These are phyloP conservation scores for Malacoraja senta DNA, from an alignment of 2,797 vertebrate species.

Conservation along the genomic window DNA sequence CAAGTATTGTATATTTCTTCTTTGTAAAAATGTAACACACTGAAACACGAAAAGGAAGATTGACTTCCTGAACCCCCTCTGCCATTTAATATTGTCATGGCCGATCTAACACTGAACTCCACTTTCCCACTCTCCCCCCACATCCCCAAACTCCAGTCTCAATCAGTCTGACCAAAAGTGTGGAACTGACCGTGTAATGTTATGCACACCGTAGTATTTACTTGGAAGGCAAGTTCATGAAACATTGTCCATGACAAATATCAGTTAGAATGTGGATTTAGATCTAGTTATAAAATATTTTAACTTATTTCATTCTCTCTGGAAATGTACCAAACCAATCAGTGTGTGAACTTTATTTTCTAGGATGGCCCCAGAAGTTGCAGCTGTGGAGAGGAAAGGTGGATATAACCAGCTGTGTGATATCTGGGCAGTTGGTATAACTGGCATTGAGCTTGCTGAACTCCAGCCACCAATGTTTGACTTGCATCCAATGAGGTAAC, in stretches of 20 bases:
- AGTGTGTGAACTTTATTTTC: slow-evolving; percentile 29
- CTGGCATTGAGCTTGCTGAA: slow-evolving; percentile 91
- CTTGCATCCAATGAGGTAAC: slow-evolving; percentile 87
- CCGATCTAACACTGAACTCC: too few species aligned
- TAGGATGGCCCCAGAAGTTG: slow-evolving; percentile 97
- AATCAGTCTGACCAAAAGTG: background rate
- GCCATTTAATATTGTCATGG: too few species aligned
- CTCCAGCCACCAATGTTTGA: slow-evolving; percentile 97
- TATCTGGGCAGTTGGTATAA: slow-evolving; percentile 96
- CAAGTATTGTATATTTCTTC: background rate
- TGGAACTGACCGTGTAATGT: background rate
- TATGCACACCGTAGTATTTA: background rate
- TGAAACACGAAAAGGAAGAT: too few species aligned
- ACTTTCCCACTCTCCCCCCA: too few species aligned
- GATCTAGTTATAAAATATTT: background rate
- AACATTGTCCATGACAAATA: background rate
- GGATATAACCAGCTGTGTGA: slow-evolving; percentile 97
- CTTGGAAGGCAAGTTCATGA: background rate
- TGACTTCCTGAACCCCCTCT: too few species aligned
- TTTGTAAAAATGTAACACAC: too few species aligned
- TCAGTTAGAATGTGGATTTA: background rate
- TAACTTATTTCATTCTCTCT: background rate
- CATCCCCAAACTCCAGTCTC: too few species aligned
- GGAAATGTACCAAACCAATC: background rate
- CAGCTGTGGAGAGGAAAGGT: slow-evolving; percentile 93